Evolutionary conservation across 2,113 vertebrate species (phyloP).

Genomic region (Phalacrocorax brasilianus): DNA sequence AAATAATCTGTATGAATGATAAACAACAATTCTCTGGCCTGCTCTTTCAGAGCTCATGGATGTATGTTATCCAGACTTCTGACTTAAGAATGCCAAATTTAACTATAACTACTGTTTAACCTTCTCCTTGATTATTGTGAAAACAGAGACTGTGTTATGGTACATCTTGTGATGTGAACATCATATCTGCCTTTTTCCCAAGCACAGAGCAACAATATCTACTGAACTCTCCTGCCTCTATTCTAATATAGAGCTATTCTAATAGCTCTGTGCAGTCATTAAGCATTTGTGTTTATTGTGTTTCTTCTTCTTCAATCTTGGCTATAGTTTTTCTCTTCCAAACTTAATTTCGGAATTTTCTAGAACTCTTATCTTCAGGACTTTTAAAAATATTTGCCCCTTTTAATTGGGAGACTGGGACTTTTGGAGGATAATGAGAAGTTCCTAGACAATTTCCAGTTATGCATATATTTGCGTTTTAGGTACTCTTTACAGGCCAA

Average conservation of each 20-base stretch:
- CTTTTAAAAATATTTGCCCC: background rate
- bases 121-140: background rate
- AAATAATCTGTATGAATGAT: background rate
- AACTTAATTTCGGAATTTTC: background rate
- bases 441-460: background rate
- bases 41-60: background rate
- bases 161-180: background rate
- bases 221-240: background rate
- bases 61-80: background rate
- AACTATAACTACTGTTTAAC: background rate
- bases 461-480: background rate
- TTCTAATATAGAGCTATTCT: background rate
- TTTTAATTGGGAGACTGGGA: background rate
- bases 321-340: background rate
- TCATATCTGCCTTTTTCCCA: background rate
- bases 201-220: conserved; percentile 28
- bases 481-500: background rate
- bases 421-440: background rate
- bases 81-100: background rate
- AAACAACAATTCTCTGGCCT: background rate
- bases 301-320: background rate
- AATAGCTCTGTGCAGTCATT: background rate
- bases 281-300: background rate
- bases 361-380: background rate
- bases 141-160: background rate